Percentiles rank a stretch among this genome's conserved stretches.
Conservation (phyloP, 1,140 invertebrate genomes). For the Formica exsecta region DNA sequence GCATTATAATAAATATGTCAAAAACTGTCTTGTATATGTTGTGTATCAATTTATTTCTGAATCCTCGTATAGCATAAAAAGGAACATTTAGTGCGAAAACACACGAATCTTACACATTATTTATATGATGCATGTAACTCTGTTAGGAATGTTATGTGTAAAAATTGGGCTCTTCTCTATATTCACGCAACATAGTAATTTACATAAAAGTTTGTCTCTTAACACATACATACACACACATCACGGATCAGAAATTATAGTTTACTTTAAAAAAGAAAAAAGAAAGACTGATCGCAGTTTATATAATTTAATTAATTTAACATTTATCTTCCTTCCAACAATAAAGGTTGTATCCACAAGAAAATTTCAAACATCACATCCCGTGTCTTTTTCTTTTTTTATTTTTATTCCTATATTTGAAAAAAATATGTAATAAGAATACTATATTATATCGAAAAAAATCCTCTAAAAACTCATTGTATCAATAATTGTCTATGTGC, state of each 20-base stretch:
- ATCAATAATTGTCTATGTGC: constrained; percentile 36
- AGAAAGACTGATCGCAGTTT: neutral
- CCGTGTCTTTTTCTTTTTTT: neutral
- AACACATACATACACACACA: neutral
- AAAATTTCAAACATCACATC: constrained; percentile 3
- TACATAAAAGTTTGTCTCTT: constrained; percentile 20
- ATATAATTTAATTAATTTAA: constrained; percentile 1
- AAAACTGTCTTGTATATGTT: constrained; percentile 82
- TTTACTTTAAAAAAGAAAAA: constrained; percentile 4
- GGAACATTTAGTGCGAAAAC: constrained; percentile 48
- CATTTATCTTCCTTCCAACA: neutral
- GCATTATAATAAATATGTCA: constrained; percentile 84
- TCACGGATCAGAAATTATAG: neutral
- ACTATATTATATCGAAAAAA: neutral
- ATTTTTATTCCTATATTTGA: constrained; percentile 6
- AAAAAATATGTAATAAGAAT: neutral
- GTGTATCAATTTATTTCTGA: constrained; percentile 83
- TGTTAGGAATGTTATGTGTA: constrained; percentile 61
- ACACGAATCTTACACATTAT: constrained; percentile 38
- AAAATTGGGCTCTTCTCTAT: constrained; percentile 54
- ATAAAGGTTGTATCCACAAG: constrained; percentile 17
- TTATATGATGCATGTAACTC: constrained; percentile 66
- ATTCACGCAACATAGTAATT: constrained; percentile 19
- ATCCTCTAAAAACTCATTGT: constrained; percentile 14
- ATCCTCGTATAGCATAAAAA: constrained; percentile 72